phyloP scores from a whole-genome alignment of 2,113 vertebrate genomes.

The Macaca mulatta region DNA sequence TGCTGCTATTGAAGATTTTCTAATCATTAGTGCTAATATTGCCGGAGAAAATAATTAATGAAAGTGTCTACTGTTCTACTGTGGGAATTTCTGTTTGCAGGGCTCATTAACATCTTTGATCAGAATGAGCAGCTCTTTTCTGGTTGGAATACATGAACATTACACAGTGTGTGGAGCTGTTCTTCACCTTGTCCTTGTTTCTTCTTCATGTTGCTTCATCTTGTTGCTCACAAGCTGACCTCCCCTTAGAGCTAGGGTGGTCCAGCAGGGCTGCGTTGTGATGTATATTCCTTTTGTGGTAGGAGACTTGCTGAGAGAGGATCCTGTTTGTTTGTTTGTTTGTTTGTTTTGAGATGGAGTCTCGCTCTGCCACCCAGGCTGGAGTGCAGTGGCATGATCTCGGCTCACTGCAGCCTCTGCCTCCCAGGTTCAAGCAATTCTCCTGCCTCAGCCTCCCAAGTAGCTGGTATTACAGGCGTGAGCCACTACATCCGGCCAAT shows the following conservation, averaged over 20 bases:
- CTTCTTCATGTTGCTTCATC: neutral
- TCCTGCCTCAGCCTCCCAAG: no score
- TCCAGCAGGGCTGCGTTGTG: rapidly evolving
- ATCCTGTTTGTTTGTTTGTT: neutral
- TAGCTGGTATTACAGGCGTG: no score
- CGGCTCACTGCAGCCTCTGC: no score
- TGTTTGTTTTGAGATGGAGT: no score
- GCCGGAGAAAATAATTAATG: slow-evolving; percentile 16
- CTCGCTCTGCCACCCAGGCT: no score
- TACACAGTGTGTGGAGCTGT: rapidly evolving
- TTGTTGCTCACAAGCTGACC: no score
- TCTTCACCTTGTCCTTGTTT: neutral
- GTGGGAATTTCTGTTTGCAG: neutral
- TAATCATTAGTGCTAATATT: neutral
- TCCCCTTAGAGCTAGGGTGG: neutral
- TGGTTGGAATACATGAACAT: neutral
- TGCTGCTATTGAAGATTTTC: neutral
- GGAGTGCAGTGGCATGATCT: no score
- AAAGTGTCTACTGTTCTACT: neutral
- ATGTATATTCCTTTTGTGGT: neutral
- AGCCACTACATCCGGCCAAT: no score
- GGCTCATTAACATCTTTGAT: neutral
- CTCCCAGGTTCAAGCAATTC: no score
- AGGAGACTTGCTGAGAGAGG: neutral
- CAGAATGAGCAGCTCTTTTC: neutral